Base-by-base conservation (phyloP, 2,797 vertebrate genomes). In the Selene dorsalis region DNA sequence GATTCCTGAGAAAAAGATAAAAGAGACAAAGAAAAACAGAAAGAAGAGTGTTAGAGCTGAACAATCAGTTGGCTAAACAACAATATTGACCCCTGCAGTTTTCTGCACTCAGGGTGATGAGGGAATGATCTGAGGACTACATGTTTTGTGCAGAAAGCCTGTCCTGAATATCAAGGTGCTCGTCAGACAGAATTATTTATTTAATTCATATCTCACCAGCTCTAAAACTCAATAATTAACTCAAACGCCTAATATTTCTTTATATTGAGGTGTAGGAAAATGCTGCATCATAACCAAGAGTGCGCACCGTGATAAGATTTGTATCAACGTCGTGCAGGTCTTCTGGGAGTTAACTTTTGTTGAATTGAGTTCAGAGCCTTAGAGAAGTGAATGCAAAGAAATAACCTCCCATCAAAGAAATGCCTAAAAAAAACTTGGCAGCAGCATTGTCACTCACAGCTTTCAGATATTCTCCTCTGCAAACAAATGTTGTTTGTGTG, bases 1-100 rank as follows among this genome's bases (percentile, higher is more conserved):
- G 87, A 96, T 96, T 9, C 95, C 95, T 96, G 85, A 48, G 32
- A 24, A 65, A 41, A 18, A 22, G 53, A 41, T 1, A 41, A 17
- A 53, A 61, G 13, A 38, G n/a, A 41, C 6, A 77, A 47, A 9
- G 7, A 17, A 38, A 22, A 45, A 32, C 9, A 9, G 7, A 32
- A 20, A 39, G 24, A 52, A 55, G 41, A 47, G 14, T 50, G 68
- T 73, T 72, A 45, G 61, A 61, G 64, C 64, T 48, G 13, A 5
- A 26, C 64, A 53, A 53, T 66, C 72, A 70, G 17, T 67, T 41
- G 24, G 66, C 52, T 39, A 60, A 80, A 77, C 20, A 52, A 62
- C 50, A 47, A 2, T 30, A 71, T n/a, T 84, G 77, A 79, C 55
- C 69, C 3, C 47, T 26, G 8, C 38, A 20, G 67, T 28, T 47